These are phyloP conservation scores for Drosophila aldrichi DNA, from an alignment of 2,888 invertebrate species.

Conservation along the genomic window DNA sequence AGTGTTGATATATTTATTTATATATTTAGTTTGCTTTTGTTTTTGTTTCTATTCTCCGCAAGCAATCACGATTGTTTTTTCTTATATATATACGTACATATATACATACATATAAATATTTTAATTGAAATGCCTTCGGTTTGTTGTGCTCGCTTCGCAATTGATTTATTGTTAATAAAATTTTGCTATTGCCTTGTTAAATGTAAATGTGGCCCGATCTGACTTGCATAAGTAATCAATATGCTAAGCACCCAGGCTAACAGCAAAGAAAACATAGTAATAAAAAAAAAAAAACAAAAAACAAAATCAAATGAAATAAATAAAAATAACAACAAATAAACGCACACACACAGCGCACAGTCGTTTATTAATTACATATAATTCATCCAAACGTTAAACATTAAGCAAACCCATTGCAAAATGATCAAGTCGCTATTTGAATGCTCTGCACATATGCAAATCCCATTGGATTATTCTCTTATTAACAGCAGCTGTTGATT, in stretches of 20 bases:
- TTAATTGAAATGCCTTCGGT: slow-evolving; percentile 68
- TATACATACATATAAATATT: slow-evolving; percentile 54
- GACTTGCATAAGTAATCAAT: slow-evolving; percentile 70
- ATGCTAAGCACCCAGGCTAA: slow-evolving; percentile 46
- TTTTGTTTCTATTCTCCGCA: slow-evolving; percentile 42
- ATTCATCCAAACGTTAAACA: slow-evolving; percentile 48
- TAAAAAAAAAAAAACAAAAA: slow-evolving; percentile 1
- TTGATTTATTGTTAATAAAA: slow-evolving; percentile 80
- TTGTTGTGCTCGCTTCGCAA: slow-evolving; percentile 56
- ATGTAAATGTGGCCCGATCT: slow-evolving; percentile 63
- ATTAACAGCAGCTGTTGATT: not conserved
- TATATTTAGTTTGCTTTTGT: slow-evolving; percentile 4
- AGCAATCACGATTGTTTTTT: slow-evolving; percentile 56
- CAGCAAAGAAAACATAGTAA: slow-evolving; percentile 15
- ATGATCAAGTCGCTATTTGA: slow-evolving; percentile 5
- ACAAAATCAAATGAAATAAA: slow-evolving; percentile 24
- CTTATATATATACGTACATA: slow-evolving; percentile 42
- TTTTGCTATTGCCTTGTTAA: slow-evolving; percentile 58
- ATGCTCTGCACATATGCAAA: slow-evolving; percentile 29
- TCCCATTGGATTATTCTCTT: not conserved
- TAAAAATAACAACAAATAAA: slow-evolving; percentile 18
- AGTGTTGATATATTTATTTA: slow-evolving; percentile 58
- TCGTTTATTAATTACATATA: slow-evolving; percentile 60
- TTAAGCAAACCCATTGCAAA: not conserved
- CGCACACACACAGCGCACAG: slow-evolving; percentile 19